Base-by-base conservation (phyloP, 2,888 invertebrate species). In the Chaetoderma sp. region DNA sequence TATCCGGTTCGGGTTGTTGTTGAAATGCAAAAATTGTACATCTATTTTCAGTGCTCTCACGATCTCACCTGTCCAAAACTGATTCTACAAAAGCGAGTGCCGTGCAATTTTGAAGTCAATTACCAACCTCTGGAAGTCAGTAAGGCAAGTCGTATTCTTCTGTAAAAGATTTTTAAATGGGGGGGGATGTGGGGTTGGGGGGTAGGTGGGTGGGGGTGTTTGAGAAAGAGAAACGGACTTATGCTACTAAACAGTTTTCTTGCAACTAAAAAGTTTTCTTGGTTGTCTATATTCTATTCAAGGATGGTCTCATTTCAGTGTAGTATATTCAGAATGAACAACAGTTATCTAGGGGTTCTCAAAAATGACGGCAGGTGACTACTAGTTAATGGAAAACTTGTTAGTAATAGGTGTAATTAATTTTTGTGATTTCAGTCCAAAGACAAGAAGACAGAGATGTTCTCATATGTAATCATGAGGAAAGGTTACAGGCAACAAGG, bases 401-500 rank as follows among this genome's bases (percentile, higher is more conserved):
- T n/a, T n/a, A n/a, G n/a, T n/a, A n/a, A n/a, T n/a, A n/a, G n/a
- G n/a, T n/a, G n/a, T n/a, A n/a, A n/a, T n/a, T n/a, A n/a, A n/a
- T n/a, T n/a, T n/a, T n/a, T n/a, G n/a, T n/a, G n/a, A n/a, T n/a
- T n/a, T n/a, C n/a, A n/a, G n/a, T n/a, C n/a, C n/a, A n/a, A n/a
- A n/a, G n/a, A n/a, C 16, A 75, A 63, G 32, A 23, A 44, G 57
- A 89, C 85, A 0, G 92, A 93, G 75, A 81, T 89, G 27, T 96
- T 91, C 84, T 92, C 92, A 0, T 97, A 95, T 84, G 89, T 95
- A 0, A 91, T 97, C 54, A 85, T 97, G 28, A 93, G 90, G 84
- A 94, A 94, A 90, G 93, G 94, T 71, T 55, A 62, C 32, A 47
- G 72, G 78, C 16, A 63, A 59, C 59, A 67, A 62, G 66, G 77